phyloP scores from a whole-genome alignment of 2,797 vertebrate genomes.

The Diplodus sargus region DNA sequence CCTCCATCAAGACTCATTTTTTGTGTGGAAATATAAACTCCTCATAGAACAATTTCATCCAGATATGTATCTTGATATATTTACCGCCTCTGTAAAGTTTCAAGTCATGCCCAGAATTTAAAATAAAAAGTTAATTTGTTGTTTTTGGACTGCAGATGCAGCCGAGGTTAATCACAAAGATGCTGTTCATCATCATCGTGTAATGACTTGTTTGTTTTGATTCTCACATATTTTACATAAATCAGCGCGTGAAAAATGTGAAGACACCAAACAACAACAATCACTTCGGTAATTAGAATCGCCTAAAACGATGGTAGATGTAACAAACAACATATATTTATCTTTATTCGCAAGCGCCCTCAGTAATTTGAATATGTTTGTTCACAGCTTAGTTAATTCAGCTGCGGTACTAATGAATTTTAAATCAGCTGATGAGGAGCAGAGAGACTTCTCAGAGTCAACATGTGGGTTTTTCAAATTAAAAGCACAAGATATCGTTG shows the following conservation, averaged over 20 bases:
- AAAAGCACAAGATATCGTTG: not conserved
- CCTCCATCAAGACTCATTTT: too few relatives aligned
- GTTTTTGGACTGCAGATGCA: not conserved
- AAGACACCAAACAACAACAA: not conserved
- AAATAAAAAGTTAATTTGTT: too few relatives aligned
- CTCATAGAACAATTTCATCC: too few relatives aligned
- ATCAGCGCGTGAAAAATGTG: not conserved
- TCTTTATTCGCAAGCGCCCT: too few relatives aligned
- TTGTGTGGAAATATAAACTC: too few relatives aligned
- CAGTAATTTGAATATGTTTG: not conserved
- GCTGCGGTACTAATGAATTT: not conserved
- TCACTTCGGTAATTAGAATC: slow-evolving; percentile 2
- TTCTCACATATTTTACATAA: not conserved
- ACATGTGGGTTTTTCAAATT: not conserved
- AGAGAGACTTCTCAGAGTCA: too few relatives aligned
- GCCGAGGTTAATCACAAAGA: not conserved
- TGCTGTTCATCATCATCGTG: not conserved
- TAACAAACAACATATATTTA: not conserved
- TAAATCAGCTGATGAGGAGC: not conserved
- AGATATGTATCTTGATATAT: too few relatives aligned
- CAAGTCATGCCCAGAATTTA: too few relatives aligned
- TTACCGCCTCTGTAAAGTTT: too few relatives aligned
- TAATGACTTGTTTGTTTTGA: not conserved
- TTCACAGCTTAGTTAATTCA: not conserved
- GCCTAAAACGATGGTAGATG: not conserved